These are phyloP conservation scores for Brachionus rubens DNA, from an alignment of 1,140 invertebrate genomes.

Conservation along the genomic window DNA sequence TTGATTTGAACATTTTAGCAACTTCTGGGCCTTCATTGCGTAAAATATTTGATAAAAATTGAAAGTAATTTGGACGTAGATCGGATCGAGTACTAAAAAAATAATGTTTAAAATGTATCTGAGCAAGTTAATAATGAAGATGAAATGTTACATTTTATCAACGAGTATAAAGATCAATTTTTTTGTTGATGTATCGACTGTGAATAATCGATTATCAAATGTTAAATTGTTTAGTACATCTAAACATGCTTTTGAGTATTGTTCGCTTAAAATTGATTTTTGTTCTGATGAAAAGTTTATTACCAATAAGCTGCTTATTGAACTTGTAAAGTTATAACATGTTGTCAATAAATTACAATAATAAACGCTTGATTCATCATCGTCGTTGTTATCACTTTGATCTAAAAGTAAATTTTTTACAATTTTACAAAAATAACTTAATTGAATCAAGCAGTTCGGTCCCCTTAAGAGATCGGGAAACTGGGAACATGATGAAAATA, in stretches of 20 bases:
- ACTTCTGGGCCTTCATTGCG: conserved; percentile 1
- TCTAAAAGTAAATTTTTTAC: neutral
- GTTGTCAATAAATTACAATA: conserved; percentile 19
- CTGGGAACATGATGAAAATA: too few relatives aligned
- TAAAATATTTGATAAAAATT: conserved; percentile 35
- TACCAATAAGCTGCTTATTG: neutral
- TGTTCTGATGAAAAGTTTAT: neutral
- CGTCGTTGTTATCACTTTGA: neutral
- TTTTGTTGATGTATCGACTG: conserved; percentile 3
- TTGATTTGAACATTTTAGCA: conserved; percentile 31
- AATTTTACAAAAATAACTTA: too few relatives aligned
- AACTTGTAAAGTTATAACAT: conserved; percentile 21
- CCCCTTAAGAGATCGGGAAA: too few relatives aligned
- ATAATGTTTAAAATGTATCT: neutral
- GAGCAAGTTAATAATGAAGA: neutral
- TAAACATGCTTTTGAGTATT: conserved; percentile 10
- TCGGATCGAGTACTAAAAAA: neutral
- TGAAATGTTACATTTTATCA: neutral
- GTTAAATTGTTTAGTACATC: conserved; percentile 25
- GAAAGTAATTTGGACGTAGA: neutral
- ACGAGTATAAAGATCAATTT: neutral
- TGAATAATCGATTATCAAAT: conserved; percentile 6
- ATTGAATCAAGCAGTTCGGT: too few relatives aligned
- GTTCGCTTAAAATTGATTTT: conserved; percentile 6
- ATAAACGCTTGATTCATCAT: neutral